Conservation (phyloP, 2,113 vertebrate genomes). For the Rousettus leschenaultii region DNA sequence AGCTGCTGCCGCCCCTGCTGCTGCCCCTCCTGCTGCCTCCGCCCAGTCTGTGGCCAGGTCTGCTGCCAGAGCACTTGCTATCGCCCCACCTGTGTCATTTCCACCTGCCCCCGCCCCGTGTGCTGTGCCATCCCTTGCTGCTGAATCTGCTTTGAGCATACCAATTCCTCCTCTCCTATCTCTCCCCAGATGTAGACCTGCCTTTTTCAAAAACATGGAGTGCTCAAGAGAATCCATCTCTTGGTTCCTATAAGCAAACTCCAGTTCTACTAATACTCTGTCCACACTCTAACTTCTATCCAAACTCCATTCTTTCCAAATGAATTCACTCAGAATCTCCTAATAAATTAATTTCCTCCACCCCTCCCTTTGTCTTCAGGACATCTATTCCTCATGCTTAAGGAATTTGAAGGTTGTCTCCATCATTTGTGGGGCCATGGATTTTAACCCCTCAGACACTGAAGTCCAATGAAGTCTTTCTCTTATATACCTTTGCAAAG, state of each 20-base stretch:
- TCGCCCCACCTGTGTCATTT: neutral
- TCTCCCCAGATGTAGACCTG: neutral
- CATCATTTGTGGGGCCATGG: neutral
- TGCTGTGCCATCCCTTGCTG: constrained; percentile 21
- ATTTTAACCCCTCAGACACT: neutral
- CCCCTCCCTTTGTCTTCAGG: neutral
- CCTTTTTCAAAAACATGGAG: neutral
- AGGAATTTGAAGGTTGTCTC: neutral
- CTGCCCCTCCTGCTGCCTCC: neutral
- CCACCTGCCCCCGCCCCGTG: constrained; percentile 45
- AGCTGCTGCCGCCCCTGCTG: neutral
- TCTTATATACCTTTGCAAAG: neutral
- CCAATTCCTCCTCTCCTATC: neutral
- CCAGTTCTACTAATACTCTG: neutral
- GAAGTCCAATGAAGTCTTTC: neutral
- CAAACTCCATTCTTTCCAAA: neutral
- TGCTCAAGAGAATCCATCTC: neutral
- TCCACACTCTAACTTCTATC: neutral
- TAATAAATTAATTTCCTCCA: neutral
- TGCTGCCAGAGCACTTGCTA: constrained; percentile 47
- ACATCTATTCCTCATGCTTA: neutral
- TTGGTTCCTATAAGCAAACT: neutral
- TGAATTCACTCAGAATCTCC: neutral
- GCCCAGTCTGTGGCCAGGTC: constrained; percentile 5
- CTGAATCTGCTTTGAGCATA: neutral